Evolutionary conservation across 2,888 invertebrate genomes (phyloP).

Genomic region (Siphonodentalium dalli): DNA sequence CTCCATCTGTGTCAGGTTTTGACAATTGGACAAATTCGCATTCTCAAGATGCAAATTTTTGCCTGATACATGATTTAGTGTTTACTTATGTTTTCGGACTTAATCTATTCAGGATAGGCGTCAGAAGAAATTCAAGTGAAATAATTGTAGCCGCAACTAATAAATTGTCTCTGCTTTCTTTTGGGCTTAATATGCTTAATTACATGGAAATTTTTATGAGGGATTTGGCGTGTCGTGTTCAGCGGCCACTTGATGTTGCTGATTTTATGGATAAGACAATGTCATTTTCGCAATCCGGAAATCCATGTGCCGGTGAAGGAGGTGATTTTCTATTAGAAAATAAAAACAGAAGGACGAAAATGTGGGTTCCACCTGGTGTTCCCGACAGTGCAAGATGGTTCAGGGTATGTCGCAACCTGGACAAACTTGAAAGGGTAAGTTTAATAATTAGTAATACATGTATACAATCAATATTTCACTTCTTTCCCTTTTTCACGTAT

Average conservation of each 20-base stretch:
- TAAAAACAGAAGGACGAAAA: conserved; percentile 1
- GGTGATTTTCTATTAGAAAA: conserved; percentile 14
- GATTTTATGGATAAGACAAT: conserved; percentile 1
- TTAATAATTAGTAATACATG: too few species aligned
- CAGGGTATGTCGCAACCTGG: conserved; percentile 4
- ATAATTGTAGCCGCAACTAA: neutral
- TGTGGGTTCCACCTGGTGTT: conserved; percentile 9
- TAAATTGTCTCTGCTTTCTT: conserved; percentile 3
- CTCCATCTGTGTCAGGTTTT: too few species aligned
- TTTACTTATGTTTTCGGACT: too few species aligned
- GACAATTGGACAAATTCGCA: too few species aligned
- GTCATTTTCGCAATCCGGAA: conserved; percentile 6
- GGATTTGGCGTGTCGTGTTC: neutral
- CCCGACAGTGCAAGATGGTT: conserved; percentile 6
- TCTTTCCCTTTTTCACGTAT: too few species aligned
- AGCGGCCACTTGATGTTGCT: neutral
- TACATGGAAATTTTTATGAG: conserved; percentile 6
- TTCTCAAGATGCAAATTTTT: too few species aligned
- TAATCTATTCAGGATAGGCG: neutral
- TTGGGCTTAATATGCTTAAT: conserved; percentile 10
- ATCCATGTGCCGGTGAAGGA: conserved; percentile 8
- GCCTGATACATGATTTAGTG: too few species aligned
- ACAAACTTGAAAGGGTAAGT: conserved; percentile 11
- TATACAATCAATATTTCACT: too few species aligned
- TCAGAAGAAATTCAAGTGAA: conserved; percentile 1